These are phyloP conservation scores for Danio tinwini DNA, from an alignment of 2,797 vertebrate species.

Conservation along the genomic window DNA sequence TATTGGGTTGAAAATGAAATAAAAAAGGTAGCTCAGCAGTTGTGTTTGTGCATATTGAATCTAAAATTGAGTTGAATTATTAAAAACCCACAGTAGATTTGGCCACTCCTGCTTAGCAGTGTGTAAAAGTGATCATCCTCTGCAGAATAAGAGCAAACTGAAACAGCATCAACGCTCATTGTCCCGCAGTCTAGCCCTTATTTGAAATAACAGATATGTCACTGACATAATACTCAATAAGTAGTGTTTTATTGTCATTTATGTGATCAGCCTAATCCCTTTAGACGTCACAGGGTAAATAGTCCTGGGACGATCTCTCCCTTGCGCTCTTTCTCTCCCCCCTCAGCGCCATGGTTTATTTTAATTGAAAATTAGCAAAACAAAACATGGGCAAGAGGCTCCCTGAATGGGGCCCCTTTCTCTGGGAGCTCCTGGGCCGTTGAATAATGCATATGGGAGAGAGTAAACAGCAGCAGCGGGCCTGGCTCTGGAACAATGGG, in stretches of 20 bases:
- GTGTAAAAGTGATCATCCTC: constrained; percentile 51
- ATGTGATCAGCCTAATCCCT: constrained; percentile 75
- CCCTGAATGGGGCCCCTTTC: constrained; percentile 96
- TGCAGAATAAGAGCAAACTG: constrained; percentile 57
- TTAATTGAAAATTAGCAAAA: constrained; percentile 91
- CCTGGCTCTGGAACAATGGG: constrained; percentile 97
- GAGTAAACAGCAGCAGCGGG: constrained; percentile 99
- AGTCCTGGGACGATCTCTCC: constrained; percentile 65
- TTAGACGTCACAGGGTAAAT: constrained; percentile 74
- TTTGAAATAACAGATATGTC: constrained; percentile 74
- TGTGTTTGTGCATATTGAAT: too few species aligned
- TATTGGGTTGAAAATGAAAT: too few species aligned
- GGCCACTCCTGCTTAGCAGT: constrained; percentile 43
- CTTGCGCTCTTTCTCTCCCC: constrained; percentile 65
- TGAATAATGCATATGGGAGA: constrained; percentile 99
- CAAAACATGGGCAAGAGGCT: constrained; percentile 87
- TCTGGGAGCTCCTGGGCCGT: constrained; percentile 97
- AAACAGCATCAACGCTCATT: constrained; percentile 68
- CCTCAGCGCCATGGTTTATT: constrained; percentile 86
- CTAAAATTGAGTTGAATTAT: background rate
- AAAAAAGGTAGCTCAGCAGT: too few species aligned
- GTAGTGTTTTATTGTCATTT: constrained; percentile 78
- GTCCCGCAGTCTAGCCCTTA: constrained; percentile 68
- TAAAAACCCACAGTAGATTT: constrained; percentile 1
- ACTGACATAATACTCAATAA: constrained; percentile 76